These are phyloP conservation scores for Lutjanus campechanus DNA, from an alignment of 2,797 vertebrate species.

Conservation along the genomic window DNA sequence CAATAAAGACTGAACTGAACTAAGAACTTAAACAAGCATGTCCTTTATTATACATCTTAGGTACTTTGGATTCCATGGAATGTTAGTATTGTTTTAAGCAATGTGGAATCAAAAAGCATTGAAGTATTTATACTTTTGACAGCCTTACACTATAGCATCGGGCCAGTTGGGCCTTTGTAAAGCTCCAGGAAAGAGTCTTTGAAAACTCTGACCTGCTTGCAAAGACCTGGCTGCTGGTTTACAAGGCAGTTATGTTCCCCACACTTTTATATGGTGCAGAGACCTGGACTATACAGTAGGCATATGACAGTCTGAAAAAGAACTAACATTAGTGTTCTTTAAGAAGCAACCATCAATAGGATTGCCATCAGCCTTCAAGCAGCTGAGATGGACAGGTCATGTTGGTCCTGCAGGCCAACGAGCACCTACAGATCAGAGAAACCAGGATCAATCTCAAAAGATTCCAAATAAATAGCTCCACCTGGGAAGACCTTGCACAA, in stretches of 20 bases:
- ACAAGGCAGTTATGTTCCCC: not conserved
- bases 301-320: no score
- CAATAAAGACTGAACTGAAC: no score
- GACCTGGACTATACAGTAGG: not conserved
- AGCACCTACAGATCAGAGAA: no score
- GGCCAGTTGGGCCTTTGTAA: not conserved
- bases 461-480: no score
- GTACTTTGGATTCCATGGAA: no score
- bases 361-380: not conserved
- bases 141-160: not conserved
- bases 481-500: no score
- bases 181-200: not conserved
- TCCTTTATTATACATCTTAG: no score
- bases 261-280: not conserved
- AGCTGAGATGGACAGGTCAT: not conserved
- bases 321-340: no score
- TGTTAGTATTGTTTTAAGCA: no score
- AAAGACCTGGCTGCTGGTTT: not conserved
- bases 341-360: not conserved
- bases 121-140: no score
- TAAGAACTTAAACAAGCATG: no score
- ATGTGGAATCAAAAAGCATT: no score
- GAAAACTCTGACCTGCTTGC: not conserved
- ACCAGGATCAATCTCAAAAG: not conserved
- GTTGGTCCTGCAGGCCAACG: not conserved